phyloP scores from a whole-genome alignment of 2,113 vertebrate species.

The Chaetops frenatus region DNA sequence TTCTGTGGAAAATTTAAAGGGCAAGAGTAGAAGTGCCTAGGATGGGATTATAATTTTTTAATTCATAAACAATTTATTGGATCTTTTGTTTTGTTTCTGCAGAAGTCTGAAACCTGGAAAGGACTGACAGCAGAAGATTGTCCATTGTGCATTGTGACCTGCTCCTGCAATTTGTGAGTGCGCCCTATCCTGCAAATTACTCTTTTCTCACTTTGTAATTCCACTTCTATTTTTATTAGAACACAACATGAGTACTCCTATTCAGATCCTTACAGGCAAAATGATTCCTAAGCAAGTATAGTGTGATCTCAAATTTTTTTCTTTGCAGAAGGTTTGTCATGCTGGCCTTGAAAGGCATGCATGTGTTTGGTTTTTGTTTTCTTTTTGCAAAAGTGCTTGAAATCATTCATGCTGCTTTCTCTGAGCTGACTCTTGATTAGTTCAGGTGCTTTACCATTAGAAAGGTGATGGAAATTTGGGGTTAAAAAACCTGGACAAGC shows the following conservation, averaged over 20 bases:
- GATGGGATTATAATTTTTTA: background rate
- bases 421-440: background rate
- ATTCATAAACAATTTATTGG: background rate
- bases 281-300: background rate
- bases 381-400: background rate
- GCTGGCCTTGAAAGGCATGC: background rate
- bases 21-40: background rate
- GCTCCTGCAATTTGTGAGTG: background rate
- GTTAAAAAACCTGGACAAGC: background rate
- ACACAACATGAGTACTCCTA: background rate
- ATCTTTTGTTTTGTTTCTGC: background rate
- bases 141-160: background rate
- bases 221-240: background rate
- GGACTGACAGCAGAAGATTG: background rate
- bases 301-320: background rate
- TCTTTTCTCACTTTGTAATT: background rate
- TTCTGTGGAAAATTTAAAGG: conserved; percentile 18
- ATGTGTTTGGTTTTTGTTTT: background rate
- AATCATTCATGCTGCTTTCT: background rate
- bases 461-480: background rate
- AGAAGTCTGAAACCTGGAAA: background rate
- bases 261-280: background rate
- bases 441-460: background rate
- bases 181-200: background rate
- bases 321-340: background rate